phyloP scores from a whole-genome alignment of 2,888 invertebrate species.

The Epistrophe eligans region DNA sequence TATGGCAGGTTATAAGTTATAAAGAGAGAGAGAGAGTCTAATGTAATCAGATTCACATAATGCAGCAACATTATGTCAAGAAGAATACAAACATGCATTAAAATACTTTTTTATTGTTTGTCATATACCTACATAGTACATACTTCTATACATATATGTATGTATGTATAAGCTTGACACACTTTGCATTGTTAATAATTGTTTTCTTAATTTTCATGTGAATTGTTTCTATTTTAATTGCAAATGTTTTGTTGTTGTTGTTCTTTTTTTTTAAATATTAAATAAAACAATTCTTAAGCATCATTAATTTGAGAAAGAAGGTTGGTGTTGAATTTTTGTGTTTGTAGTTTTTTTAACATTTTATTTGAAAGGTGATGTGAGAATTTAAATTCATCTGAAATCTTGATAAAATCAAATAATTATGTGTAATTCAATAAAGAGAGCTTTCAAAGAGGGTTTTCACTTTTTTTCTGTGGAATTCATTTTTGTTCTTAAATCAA shows the following conservation, averaged over 20 bases:
- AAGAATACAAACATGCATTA: constrained; percentile 47
- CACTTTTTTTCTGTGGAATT: too few species aligned
- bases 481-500: too few species aligned
- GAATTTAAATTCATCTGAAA: too few species aligned
- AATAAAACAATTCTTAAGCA: neutral
- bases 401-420: too few species aligned
- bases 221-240: constrained; percentile 22
- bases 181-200: constrained; percentile 44
- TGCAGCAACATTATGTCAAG: constrained; percentile 32
- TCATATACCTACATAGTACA: too few species aligned
- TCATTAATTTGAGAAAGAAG: neutral
- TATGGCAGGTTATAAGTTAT: neutral
- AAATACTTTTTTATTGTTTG: constrained; percentile 17
- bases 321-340: neutral
- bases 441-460: too few species aligned
- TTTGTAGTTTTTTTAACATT: too few species aligned
- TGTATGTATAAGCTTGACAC: constrained; percentile 43
- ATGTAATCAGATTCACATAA: constrained; percentile 32
- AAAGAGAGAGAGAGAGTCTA: neutral
- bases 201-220: constrained; percentile 6
- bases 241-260: constrained; percentile 2
- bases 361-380: too few species aligned
- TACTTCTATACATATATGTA: too few species aligned
- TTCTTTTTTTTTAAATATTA: neutral
- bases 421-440: too few species aligned